phyloP scores from a whole-genome alignment of 2,888 invertebrate genomes.

The Crematogaster levior region DNA sequence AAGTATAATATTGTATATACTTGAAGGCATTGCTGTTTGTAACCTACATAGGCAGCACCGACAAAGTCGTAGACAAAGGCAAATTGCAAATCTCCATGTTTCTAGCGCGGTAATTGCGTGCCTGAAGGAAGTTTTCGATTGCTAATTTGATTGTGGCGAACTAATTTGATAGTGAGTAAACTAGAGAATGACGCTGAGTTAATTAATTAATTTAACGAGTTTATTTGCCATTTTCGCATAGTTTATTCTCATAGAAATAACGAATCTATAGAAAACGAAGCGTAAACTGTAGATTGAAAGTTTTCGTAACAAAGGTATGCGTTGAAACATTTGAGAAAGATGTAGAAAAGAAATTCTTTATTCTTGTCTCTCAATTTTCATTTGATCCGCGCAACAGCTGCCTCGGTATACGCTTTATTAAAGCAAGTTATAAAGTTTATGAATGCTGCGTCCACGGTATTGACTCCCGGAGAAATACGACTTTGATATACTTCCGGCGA shows the following conservation, averaged over 20 bases:
- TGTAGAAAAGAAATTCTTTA: not conserved
- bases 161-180: conserved; percentile 40
- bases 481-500: conserved; percentile 41
- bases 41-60: conserved; percentile 1
- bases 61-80: conserved; percentile 12
- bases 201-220: conserved; percentile 36
- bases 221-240: conserved; percentile 14
- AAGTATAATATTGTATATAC: no score
- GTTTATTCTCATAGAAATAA: not conserved
- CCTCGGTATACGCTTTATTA: conserved; percentile 36
- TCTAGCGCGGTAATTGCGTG: conserved; percentile 36
- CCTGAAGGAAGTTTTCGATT: conserved; percentile 31
- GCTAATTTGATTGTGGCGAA: conserved; percentile 15
- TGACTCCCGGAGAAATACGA: conserved; percentile 48
- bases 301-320: not conserved
- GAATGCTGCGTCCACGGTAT: conserved; percentile 40
- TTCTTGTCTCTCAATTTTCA: not conserved
- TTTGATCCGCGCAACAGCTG: conserved; percentile 6
- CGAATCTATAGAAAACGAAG: not conserved
- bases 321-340: not conserved
- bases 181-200: not conserved
- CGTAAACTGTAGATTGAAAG: not conserved
- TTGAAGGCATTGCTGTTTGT: conserved; percentile 22
- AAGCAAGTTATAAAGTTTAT: conserved; percentile 31
- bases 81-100: conserved; percentile 26